Conservation (phyloP, 2,113 vertebrate genomes). For the Telmatochromis sp. region DNA sequence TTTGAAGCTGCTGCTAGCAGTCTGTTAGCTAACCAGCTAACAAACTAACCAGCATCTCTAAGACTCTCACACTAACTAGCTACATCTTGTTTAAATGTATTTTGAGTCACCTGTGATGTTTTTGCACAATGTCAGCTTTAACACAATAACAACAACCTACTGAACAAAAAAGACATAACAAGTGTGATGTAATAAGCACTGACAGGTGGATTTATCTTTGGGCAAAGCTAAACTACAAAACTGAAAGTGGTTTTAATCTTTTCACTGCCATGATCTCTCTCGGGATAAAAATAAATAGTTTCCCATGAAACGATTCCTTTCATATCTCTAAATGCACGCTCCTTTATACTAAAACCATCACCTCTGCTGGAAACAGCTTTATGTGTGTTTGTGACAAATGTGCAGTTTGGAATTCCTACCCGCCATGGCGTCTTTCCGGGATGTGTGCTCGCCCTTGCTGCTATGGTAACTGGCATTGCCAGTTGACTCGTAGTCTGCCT, state of each 20-base stretch:
- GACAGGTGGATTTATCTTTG: not conserved
- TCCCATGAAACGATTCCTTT: not conserved
- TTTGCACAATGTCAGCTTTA: not conserved
- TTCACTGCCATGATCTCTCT: not conserved
- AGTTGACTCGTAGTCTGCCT: constrained; percentile 90
- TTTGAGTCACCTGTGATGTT: not conserved
- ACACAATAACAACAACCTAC: not conserved
- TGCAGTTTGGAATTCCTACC: constrained; percentile 64
- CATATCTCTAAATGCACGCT: not conserved
- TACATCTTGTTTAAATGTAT: not conserved
- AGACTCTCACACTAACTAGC: not conserved
- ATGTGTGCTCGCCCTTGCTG: constrained; percentile 92
- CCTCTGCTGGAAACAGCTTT: not conserved
- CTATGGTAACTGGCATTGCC: constrained; percentile 89
- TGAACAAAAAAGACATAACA: not conserved
- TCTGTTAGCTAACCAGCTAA: not conserved
- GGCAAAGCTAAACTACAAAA: not conserved
- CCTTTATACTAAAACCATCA: not conserved
- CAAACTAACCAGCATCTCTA: not conserved
- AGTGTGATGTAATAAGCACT: not conserved
- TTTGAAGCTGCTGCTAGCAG: not conserved
- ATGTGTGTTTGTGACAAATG: not conserved
- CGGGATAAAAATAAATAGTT: not conserved
- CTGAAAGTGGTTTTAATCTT: not conserved
- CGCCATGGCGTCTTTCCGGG: constrained; percentile 91